Evolutionary conservation across 2,797 vertebrate genomes (phyloP), one percentile per base, ranked within the genome.

Genomic region (Crenichthys baileyi): DNA sequence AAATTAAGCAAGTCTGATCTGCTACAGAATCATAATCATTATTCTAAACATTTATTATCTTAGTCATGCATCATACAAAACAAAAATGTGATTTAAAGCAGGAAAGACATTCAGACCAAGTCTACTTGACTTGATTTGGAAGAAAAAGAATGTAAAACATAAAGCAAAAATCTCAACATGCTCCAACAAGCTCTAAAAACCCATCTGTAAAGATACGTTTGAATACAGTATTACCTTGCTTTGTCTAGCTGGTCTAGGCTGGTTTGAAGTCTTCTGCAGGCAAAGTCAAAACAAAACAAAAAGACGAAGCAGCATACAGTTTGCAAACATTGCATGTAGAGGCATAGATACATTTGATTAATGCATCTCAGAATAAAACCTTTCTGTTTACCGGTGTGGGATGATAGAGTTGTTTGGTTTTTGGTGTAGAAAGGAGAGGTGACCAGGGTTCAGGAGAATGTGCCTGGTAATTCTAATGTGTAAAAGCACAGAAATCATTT

Each of bases 381-480:
- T 67, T 55, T 70, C 51, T 70, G 39, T 70, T 46, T 56, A 46
- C 63, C 24, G 44, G 13, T 55, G 41, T 50, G n/a, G n/a, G 60
- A 3, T 18, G 20, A 44, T 15, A 11, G 46, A 24, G 44, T 51
- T 48, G 46, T 51, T 39, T 12, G 65, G 58, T 31, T 50, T 61
- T 22, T 13, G 5, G 22, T 41, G 2, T n/a, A 44, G 65, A 68
- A 65, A 50, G 29, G 58, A 31, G 60, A 15, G 41, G 44, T 2
- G 13, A 65, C 44, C 26, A 75, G 29, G 15, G 11, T 29, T 65
- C 58, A 51, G 1, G 11, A 46, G 44, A 73, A 56, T 79, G 71
- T 61, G 50, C 5, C 48, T 63, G 51, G 76, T 79, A 50, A 73
- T 74, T 79, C 55, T 75, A 58, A 55, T 73, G 48, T 65, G 22